A percentile compares a stretch with the other conserved stretches of the same genome.
These are phyloP conservation scores for Rousettus leschenaultii DNA, from an alignment of 2,113 vertebrate species.

Conservation along the genomic window DNA sequence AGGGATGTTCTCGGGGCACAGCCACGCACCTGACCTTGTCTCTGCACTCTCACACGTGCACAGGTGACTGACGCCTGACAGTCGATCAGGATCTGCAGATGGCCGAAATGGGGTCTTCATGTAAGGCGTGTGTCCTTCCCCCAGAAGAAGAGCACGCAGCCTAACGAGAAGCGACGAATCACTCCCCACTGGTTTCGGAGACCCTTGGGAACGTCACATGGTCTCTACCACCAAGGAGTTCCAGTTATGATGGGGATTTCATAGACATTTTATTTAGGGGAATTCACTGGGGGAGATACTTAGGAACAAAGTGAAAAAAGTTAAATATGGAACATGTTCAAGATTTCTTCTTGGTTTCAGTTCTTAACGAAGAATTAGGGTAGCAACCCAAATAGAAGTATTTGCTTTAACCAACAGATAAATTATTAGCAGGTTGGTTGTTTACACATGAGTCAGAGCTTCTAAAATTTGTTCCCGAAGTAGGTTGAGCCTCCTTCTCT, in stretches of 20 bases:
- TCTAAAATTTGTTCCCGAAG: slow-evolving; percentile 48
- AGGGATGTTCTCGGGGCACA: neutral
- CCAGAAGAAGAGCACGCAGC: fast-evolving
- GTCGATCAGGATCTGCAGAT: no score
- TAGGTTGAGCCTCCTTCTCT: slow-evolving; percentile 48
- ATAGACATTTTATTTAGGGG: neutral
- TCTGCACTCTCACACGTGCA: fast-evolving
- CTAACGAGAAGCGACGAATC: neutral
- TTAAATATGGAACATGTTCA: neutral
- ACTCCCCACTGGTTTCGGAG: neutral
- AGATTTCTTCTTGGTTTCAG: neutral
- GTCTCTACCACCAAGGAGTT: neutral
- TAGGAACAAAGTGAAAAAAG: neutral
- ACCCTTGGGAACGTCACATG: neutral
- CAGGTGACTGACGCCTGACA: neutral
- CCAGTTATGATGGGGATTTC: neutral
- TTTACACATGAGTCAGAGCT: slow-evolving; percentile 45
- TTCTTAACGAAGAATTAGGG: neutral
- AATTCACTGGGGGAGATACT: neutral
- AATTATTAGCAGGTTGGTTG: neutral
- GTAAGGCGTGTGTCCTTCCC: neutral
- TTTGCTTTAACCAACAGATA: neutral
- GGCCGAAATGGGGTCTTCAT: neutral
- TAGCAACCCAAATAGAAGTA: neutral
- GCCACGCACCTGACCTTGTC: no score